A percentile compares a stretch with the other conserved stretches of the same genome.
Conservation (phyloP, 2,888 invertebrate genomes). For the Himalopsyche kuldschensis region DNA sequence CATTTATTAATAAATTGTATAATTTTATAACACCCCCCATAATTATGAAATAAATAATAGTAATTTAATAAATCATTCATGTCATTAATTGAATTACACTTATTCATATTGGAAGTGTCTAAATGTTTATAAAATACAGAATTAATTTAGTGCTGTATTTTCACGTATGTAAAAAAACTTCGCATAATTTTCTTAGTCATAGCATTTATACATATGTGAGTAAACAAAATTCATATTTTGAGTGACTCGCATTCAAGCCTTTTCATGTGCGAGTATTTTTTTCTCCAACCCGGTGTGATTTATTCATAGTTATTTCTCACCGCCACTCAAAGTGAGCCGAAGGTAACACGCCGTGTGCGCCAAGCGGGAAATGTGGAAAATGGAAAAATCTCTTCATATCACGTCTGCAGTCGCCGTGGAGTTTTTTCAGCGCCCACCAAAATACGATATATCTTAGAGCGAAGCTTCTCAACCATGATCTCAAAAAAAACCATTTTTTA, state of each 20-base stretch:
- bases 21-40: too few species aligned
- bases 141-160: neutral
- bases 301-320: constrained; percentile 30
- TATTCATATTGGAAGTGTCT: too few species aligned
- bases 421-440: neutral
- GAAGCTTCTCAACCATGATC: neutral
- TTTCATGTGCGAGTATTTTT: constrained; percentile 28
- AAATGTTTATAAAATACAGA: too few species aligned
- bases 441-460: neutral
- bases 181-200: neutral
- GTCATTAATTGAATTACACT: too few species aligned
- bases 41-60: too few species aligned
- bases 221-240: constrained; percentile 12
- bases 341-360: neutral
- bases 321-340: constrained; percentile 15
- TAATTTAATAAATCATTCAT: too few species aligned
- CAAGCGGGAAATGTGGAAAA: neutral
- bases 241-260: constrained; percentile 21
- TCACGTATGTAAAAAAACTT: neutral
- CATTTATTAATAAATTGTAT: too few species aligned
- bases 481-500: too few species aligned
- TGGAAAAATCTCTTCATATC: neutral
- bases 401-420: neutral
- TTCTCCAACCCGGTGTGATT: constrained; percentile 19
- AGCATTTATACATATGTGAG: neutral